phyloP scores from a whole-genome alignment of 2,797 vertebrate species.

The Falco columbarius region DNA sequence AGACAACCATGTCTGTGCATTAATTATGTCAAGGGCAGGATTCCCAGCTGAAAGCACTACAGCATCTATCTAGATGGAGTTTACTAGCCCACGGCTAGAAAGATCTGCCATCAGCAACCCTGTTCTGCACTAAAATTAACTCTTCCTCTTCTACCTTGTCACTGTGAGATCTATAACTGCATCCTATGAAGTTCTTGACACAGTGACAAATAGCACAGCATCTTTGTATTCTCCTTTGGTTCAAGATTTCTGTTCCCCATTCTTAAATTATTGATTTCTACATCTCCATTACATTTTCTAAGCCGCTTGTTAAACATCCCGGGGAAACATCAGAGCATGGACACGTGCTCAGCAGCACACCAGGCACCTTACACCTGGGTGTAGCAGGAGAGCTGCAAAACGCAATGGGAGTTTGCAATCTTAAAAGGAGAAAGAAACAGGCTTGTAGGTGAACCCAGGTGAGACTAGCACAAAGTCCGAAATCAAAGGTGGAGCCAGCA shows the following conservation, averaged over 20 bases:
- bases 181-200: not conserved
- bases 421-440: not conserved
- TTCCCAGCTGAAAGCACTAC: conserved; percentile 25
- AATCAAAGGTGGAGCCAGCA: not conserved
- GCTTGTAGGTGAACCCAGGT: not conserved
- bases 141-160: not conserved
- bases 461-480: not conserved
- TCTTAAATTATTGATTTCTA: not conserved
- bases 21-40: conserved; percentile 29
- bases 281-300: not conserved
- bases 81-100: not conserved
- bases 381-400: not conserved
- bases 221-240: not conserved
- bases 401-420: not conserved
- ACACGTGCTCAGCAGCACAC: not conserved
- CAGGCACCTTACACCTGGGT: not conserved
- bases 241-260: not conserved
- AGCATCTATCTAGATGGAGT: not conserved
- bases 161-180: not conserved
- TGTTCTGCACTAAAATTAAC: not conserved
- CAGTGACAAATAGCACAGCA: not conserved
- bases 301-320: not conserved
- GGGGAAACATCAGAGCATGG: not conserved
- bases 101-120: not conserved
- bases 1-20: conserved; percentile 3